These are phyloP conservation scores for Columbina picui DNA, from an alignment of 2,113 vertebrate species.

Conservation along the genomic window DNA sequence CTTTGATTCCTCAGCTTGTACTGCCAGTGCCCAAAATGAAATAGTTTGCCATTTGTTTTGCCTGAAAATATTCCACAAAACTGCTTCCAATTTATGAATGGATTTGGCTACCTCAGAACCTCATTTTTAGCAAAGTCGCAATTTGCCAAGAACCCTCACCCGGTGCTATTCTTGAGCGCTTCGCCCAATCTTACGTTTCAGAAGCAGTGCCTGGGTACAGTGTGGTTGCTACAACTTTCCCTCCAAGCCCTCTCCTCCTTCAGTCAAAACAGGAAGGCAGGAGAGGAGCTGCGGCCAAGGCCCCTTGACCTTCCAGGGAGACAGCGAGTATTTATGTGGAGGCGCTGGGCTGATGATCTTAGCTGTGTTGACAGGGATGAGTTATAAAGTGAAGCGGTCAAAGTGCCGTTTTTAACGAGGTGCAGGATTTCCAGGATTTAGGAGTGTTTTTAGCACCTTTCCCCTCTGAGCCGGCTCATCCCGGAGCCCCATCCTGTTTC, in stretches of 20 bases:
- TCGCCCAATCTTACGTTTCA: conserved; percentile 56
- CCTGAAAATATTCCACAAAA: conserved; percentile 70
- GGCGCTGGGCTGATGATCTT: neutral
- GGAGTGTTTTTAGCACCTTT: conserved; percentile 47
- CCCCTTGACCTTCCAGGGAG: conserved; percentile 62
- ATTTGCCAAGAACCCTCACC: conserved; percentile 61
- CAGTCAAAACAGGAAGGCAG: conserved; percentile 63
- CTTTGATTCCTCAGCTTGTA: conserved; percentile 65
- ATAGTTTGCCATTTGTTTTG: conserved; percentile 65
- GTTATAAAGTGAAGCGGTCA: conserved; percentile 27
- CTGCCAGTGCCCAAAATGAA: conserved; percentile 68
- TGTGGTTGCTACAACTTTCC: conserved; percentile 31
- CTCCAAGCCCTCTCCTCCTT: conserved; percentile 34
- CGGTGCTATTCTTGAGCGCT: conserved; percentile 14
- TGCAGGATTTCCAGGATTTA: conserved; percentile 63
- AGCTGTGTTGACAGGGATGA: conserved; percentile 62
- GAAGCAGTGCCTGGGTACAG: neutral
- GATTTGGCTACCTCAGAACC: conserved; percentile 64
- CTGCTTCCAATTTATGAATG: conserved; percentile 68
- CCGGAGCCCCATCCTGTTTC: neutral
- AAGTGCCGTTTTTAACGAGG: conserved; percentile 44
- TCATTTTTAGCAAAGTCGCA: conserved; percentile 30
- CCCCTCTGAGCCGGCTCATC: neutral
- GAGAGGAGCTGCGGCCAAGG: conserved; percentile 27
- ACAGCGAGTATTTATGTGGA: conserved; percentile 10